Conservation (phyloP, 2,113 vertebrate genomes). For the Cryptomyrus ogoouensis region DNA sequence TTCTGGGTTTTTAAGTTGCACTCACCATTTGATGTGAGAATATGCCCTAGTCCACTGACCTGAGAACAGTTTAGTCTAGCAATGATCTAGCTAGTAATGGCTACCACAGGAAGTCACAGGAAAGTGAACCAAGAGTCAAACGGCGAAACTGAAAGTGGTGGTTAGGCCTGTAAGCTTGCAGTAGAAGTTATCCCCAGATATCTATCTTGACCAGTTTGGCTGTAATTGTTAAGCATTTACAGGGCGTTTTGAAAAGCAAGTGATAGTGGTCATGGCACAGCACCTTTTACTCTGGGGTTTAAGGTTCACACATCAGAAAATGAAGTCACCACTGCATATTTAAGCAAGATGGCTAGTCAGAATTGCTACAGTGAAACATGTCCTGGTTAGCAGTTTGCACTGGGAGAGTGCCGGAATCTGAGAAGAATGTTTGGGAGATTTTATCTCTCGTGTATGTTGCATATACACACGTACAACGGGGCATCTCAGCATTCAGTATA, state of each 20-base stretch:
- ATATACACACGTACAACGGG: neutral
- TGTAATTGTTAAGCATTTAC: neutral
- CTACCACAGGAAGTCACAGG: neutral
- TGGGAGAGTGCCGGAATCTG: neutral
- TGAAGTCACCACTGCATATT: neutral
- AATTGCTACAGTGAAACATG: neutral
- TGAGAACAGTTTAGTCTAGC: neutral
- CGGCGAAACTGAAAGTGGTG: neutral
- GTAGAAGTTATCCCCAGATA: neutral
- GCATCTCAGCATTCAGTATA: neutral
- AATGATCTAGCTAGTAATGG: neutral
- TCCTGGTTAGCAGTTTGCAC: neutral
- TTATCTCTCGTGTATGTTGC: neutral
- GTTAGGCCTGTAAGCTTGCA: neutral
- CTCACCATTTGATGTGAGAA: neutral
- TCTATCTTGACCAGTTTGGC: neutral
- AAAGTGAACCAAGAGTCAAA: neutral
- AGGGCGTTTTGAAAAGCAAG: neutral
- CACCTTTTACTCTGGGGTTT: neutral
- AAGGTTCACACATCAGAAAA: neutral
- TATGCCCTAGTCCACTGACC: neutral
- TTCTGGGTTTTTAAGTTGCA: neutral
- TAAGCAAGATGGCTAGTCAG: neutral
- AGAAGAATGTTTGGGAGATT: neutral
- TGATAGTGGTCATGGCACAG: neutral